A percentile compares a stretch with the other conserved stretches of the same genome.
These are phyloP conservation scores for Phrynocephalus guinanensis DNA, from an alignment of 2,797 vertebrate species.

Conservation along the genomic window DNA sequence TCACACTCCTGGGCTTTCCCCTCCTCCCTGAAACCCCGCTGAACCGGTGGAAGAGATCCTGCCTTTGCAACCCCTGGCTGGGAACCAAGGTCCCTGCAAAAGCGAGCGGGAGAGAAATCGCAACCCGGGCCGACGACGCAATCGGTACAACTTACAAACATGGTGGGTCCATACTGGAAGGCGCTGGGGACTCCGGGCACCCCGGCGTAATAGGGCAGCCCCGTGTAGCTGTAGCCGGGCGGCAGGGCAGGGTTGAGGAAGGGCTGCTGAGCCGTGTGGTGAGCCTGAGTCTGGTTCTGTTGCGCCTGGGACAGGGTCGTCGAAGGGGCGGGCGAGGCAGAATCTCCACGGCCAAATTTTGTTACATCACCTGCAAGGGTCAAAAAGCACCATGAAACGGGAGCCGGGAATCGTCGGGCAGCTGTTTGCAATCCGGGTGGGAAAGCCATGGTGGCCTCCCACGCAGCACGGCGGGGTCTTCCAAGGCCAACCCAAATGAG, in stretches of 20 bases:
- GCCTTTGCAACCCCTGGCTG: not conserved
- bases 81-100: accelerated
- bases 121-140: accelerated
- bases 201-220: conserved; percentile 92
- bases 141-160: conserved; percentile 86
- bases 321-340: conserved; percentile 91
- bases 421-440: too few relatives aligned
- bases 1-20: not conserved
- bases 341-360: conserved; percentile 94
- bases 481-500: too few relatives aligned
- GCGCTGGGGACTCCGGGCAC: conserved; percentile 89
- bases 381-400: not conserved
- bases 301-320: conserved; percentile 87
- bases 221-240: conserved; percentile 95
- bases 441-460: too few relatives aligned
- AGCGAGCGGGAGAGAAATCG: too few relatives aligned
- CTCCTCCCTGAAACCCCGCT: not conserved
- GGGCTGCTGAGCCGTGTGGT: conserved; percentile 93
- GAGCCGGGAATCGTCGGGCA: too few relatives aligned
- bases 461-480: too few relatives aligned
- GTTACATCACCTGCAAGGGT: conserved; percentile 88
- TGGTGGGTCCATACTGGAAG: conserved; percentile 94
- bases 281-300: conserved; percentile 90
- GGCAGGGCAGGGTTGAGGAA: conserved; percentile 94
- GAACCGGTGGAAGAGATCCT: not conserved